Evolutionary conservation across 1,140 invertebrate species (phyloP).

Genomic region (Himalopsyche phryganea): DNA sequence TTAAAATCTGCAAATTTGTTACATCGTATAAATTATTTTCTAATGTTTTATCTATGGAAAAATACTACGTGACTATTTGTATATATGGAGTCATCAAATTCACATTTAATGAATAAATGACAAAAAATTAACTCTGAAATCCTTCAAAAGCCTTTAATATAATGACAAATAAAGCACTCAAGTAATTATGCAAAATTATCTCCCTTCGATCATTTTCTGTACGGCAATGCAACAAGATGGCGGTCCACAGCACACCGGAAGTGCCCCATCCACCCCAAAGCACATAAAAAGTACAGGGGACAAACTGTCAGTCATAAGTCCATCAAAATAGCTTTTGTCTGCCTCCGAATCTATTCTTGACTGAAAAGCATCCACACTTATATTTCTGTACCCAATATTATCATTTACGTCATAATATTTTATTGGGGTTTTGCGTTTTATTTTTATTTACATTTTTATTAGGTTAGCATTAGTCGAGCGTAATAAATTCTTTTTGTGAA

Average conservation of each 20-base stretch:
- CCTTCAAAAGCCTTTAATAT: too few relatives aligned
- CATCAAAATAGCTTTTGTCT: conserved; percentile 31
- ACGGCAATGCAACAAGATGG: background rate
- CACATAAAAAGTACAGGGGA: background rate
- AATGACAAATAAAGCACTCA: too few relatives aligned
- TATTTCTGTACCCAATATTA: conserved; percentile 13
- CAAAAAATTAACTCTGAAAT: too few relatives aligned
- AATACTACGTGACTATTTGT: too few relatives aligned
- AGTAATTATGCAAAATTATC: background rate
- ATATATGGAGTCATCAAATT: too few relatives aligned
- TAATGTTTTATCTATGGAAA: too few relatives aligned
- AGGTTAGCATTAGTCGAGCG: conserved; percentile 18
- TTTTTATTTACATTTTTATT: conserved; percentile 37
- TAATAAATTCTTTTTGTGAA: conserved; percentile 29
- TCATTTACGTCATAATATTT: conserved; percentile 33
- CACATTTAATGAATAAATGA: too few relatives aligned
- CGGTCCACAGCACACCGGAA: conserved; percentile 13
- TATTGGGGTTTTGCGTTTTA: conserved; percentile 33
- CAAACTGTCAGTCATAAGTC: conserved; percentile 31
- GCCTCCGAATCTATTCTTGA: conserved; percentile 19
- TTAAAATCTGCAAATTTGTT: too few relatives aligned
- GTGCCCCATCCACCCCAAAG: conserved; percentile 9
- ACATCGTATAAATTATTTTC: too few relatives aligned
- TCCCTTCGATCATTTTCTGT: background rate
- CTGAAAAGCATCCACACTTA: conserved; percentile 1